These are phyloP conservation scores for Reticulitermes lucifugus DNA, from an alignment of 2,888 invertebrate genomes.

Conservation along the genomic window DNA sequence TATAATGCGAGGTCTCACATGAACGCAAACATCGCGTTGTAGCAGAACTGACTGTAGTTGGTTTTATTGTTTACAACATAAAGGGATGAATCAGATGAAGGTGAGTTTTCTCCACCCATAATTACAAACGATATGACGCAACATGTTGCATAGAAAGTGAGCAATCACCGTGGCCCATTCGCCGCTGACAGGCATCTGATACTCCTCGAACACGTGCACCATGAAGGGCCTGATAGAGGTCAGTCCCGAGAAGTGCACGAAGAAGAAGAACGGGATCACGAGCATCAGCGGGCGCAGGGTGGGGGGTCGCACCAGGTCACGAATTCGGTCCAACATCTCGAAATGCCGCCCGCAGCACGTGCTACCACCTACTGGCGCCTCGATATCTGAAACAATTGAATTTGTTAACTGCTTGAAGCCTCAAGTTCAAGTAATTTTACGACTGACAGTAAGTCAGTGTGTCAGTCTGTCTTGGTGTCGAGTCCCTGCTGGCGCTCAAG, in stretches of 20 bases:
- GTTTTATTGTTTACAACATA: too few relatives aligned
- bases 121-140: too few relatives aligned
- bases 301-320: slow-evolving; percentile 66
- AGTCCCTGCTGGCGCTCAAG: too few relatives aligned
- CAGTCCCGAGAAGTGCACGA: slow-evolving; percentile 67
- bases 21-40: too few relatives aligned
- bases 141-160: too few relatives aligned
- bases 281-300: slow-evolving; percentile 67
- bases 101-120: too few relatives aligned
- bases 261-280: slow-evolving; percentile 68
- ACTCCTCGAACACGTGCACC: slow-evolving; percentile 67
- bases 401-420: too few relatives aligned
- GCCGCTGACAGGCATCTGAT: slow-evolving; percentile 60
- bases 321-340: slow-evolving; percentile 31
- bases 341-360: background rate
- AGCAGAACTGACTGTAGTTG: too few relatives aligned
- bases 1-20: too few relatives aligned
- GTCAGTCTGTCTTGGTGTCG: too few relatives aligned
- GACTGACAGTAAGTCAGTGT: too few relatives aligned
- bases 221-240: slow-evolving; percentile 68
- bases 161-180: slow-evolving; percentile 63
- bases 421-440: background rate
- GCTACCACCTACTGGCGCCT: background rate
- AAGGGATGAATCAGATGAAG: too few relatives aligned
- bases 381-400: background rate